Base-by-base conservation (phyloP, 1,140 invertebrate genomes). In the Myzus persicae region DNA sequence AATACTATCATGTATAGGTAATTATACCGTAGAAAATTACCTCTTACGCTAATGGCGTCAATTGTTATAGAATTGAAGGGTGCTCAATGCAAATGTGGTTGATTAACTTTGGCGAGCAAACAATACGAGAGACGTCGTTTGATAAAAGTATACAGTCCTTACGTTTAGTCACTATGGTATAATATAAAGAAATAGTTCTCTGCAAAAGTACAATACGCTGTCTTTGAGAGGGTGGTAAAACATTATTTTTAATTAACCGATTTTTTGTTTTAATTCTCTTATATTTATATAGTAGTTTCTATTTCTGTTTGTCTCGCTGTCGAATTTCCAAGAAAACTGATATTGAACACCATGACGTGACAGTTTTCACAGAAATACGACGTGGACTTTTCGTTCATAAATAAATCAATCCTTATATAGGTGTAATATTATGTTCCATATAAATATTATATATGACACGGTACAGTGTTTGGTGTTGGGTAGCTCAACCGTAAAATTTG, bases 231-330 rank as follows among this genome's bases (percentile, higher is more conserved):
- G 44, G 31, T 87, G n/a, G 42, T 46, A 87, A 87, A 36, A 87
- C 26, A 87, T 87, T 87, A 36, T 46, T 87, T 87, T 44, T 44
- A 87, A 87, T 87, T 87, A n/a, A 87, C 42, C 42, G 36, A 36
- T 87, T 46, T n/a, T n/a, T 87, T 18, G 24, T 42, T 85, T 85
- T 44, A 44, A 85, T 85, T 44, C 84, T 85, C 42, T 87, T 87
- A n/a, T 14, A 26, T 38, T 87, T 44, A 42, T 40, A n/a, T 87
- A 8, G 18, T 48, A 48, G 26, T 38, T 51, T 48, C 44, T 36
- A 89, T 89, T 89, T 89, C 48, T 48, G n/a, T 38, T 87, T 51
- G 87, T 89, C 42, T 85, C 22, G 31, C 26, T 14, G 14, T 87
- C 18, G 14, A 46, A 48, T 87, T 89, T 51, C 31, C 36, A 24